Evolutionary conservation across 2,888 invertebrate species (phyloP), one percentile per base, ranked within the genome.

Genomic region (Drosophila longiperda): DNA sequence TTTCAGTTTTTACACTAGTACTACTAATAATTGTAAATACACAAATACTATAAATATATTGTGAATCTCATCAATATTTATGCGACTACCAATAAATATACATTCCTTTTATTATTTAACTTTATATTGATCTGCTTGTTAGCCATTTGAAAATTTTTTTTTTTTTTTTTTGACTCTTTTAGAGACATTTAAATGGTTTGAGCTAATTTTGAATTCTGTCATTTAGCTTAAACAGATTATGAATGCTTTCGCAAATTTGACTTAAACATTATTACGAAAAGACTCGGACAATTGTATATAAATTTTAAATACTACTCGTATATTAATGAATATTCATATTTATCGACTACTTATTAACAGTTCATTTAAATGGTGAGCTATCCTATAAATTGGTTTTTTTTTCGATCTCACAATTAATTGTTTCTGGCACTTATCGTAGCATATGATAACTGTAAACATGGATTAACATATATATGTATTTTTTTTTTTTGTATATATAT

Each of bases 21-120:
- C 58, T 58, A 54, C 58, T 61, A 73, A 67, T 79, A 65, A 80
- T 73, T 79, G 67, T 77, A 77, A 65, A 78, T 80, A 64, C 75
- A 73, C 75, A 74, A 76, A 58, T 79, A 55, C 80, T 36, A 26
- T 36, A 54, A 52, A 33, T 79, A 70, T 79, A 55, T 81, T 75
- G 66, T 54, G 62, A 78, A 62, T 58, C 68, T 72, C 85, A 76
- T 83, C 81, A 79, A 83, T 81, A 86, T 88, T 73, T 73, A 86
- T 86, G 64, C 40, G 66, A 29, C 58, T 60, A 60, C 67, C 82
- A 78, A 83, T 80, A 80, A 78, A 78, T 85, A 72, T 72, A 42
- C 33, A 63, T 65, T 55, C 48, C 29, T 17, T 17, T 29, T 26
- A 29, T 26, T n/a, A 29, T 50, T 50, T 17, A 9, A 29, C 49